These are phyloP conservation scores for Seriola dumerili DNA, from an alignment of 2,113 vertebrate genomes.

Conservation along the genomic window DNA sequence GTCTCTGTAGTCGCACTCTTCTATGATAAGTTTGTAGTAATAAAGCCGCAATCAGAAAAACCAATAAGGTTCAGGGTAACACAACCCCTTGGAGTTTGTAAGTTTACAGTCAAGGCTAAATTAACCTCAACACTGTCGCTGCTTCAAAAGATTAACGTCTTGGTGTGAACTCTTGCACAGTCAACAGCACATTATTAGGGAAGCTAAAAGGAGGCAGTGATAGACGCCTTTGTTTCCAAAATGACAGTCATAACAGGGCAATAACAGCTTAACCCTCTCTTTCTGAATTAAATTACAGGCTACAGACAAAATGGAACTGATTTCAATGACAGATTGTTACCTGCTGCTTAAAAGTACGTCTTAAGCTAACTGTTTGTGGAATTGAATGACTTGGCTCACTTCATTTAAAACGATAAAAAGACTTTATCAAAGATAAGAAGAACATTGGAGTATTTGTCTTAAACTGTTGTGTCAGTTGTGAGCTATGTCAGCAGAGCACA, in stretches of 20 bases:
- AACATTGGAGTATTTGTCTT: not conserved
- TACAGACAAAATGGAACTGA: conserved; percentile 3
- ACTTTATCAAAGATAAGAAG: not conserved
- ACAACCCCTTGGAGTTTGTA: not conserved
- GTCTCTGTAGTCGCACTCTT: not conserved
- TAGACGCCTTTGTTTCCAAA: conserved; percentile 9
- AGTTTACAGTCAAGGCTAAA: not conserved
- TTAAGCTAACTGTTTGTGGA: conserved; percentile 18
- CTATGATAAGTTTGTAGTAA: not conserved
- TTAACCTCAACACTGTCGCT: not conserved
- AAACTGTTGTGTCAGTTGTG: not conserved
- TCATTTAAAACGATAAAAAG: not conserved
- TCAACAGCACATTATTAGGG: not conserved
- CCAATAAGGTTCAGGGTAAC: not conserved
- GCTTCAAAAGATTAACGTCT: not conserved
- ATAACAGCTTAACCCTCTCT: not conserved
- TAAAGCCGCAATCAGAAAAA: not conserved
- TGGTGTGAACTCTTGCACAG: conserved; percentile 4
- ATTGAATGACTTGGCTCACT: not conserved
- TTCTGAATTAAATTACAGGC: conserved; percentile 25
- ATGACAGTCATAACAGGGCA: conserved; percentile 7
- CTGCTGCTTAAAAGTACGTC: not conserved
- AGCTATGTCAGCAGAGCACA: not conserved
- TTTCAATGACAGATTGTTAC: conserved; percentile 9
- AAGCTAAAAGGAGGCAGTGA: not conserved